Conservation (phyloP, 2,888 invertebrate species). For the Timema podura region DNA sequence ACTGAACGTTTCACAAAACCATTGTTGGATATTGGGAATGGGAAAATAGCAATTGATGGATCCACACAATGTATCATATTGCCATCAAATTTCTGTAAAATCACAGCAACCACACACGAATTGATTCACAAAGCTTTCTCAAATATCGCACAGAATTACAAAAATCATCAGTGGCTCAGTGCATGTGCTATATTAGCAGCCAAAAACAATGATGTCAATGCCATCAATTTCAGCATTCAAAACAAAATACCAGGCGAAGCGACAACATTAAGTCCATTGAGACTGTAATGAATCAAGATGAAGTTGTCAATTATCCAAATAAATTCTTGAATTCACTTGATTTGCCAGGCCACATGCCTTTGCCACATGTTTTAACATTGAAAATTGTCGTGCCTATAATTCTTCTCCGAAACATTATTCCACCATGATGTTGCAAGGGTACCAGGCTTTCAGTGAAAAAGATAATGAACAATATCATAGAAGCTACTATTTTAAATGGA, state of each 20-base stretch:
- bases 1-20: too few species aligned
- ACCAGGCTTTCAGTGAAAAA: conserved; percentile 29
- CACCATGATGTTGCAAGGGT: conserved; percentile 36
- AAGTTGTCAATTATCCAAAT: conserved; percentile 31
- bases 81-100: too few species aligned
- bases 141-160: too few species aligned
- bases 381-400: conserved; percentile 38
- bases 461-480: too few species aligned
- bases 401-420: conserved; percentile 38
- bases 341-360: conserved; percentile 35
- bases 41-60: conserved; percentile 20
- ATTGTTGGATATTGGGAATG: too few species aligned
- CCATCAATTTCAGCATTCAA: conserved; percentile 23
- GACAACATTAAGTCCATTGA: conserved; percentile 25
- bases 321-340: conserved; percentile 37
- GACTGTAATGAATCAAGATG: conserved; percentile 20
- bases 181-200: conserved; percentile 22
- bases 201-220: conserved; percentile 19
- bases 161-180: conserved; percentile 13
- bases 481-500: too few species aligned
- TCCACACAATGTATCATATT: too few species aligned
- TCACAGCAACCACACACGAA: too few species aligned
- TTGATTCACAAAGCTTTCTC: too few species aligned
- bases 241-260: conserved; percentile 12
- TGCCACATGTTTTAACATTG: conserved; percentile 35